phyloP scores from a whole-genome alignment of 2,113 vertebrate genomes.

The Canis aureus region DNA sequence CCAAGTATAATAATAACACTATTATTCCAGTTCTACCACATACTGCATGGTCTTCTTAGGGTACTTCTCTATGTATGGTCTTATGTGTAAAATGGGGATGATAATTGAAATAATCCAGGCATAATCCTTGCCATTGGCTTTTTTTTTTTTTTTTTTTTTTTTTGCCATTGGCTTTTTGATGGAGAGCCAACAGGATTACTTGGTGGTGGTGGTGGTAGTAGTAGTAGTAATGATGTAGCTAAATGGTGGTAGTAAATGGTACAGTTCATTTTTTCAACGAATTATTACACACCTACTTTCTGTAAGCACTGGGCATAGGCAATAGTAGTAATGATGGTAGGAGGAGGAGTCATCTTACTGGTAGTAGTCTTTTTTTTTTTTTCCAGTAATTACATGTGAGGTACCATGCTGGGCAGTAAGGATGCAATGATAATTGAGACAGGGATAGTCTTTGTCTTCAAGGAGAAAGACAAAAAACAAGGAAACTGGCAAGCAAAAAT shows the following conservation, averaged over 20 bases:
- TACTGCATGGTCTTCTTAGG: not conserved
- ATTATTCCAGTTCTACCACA: not conserved
- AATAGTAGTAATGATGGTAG: not conserved
- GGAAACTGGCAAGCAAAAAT: not conserved
- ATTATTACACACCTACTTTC: not conserved
- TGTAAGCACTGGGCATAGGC: not conserved
- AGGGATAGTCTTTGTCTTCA: not conserved
- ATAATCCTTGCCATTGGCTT: not conserved
- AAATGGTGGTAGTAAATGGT: not conserved
- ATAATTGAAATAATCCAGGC: not conserved
- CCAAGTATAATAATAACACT: not conserved
- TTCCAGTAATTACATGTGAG: not conserved
- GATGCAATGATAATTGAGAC: not conserved
- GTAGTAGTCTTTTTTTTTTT: not conserved
- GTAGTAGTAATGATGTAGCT: not conserved
- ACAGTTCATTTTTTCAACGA: not conserved
- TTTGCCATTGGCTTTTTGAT: not conserved
- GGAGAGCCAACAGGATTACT: not conserved
- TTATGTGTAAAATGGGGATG: not conserved
- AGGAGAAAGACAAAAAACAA: not conserved
- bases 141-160: not conserved
- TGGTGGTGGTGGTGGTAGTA: not conserved
- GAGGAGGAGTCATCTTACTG: too few relatives aligned
- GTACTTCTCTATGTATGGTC: not conserved
- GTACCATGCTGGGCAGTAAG: too few relatives aligned